Evolutionary conservation across 2,113 vertebrate genomes (phyloP).

Genomic region (Bagarius yarrelli): DNA sequence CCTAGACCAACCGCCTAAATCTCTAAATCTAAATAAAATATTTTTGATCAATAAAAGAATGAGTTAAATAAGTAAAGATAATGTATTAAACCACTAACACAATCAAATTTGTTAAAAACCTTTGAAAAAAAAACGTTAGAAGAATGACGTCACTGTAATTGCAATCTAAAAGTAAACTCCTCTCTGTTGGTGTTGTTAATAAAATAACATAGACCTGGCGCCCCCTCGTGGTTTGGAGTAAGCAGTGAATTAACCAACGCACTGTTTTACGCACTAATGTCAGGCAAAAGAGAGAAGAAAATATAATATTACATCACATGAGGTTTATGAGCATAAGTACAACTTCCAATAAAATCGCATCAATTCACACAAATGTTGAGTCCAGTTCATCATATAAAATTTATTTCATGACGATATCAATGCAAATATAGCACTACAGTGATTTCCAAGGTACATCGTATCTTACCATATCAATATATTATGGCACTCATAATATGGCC

Average conservation of each 20-base stretch:
- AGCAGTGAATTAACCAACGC: background rate
- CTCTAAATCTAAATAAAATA: background rate
- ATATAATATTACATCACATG: background rate
- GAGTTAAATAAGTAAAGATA: no score
- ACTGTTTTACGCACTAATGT: background rate
- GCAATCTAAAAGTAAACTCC: background rate
- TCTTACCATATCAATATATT: slow-evolving; percentile 81
- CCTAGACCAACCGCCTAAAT: no score
- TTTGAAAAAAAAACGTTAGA: background rate
- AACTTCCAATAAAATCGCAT: slow-evolving; percentile 16
- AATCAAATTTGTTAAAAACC: background rate
- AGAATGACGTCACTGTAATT: background rate
- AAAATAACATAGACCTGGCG: background rate
- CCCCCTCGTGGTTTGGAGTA: slow-evolving; percentile 6
- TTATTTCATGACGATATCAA: slow-evolving; percentile 82
- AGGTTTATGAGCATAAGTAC: background rate
- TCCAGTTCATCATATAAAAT: slow-evolving; percentile 76
- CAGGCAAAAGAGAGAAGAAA: background rate
- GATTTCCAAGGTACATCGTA: slow-evolving; percentile 80
- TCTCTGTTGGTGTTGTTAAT: background rate
- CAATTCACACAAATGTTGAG: slow-evolving; percentile 45
- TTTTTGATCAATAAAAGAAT: background rate
- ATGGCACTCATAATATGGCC: slow-evolving; percentile 81
- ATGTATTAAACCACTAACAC: no score
- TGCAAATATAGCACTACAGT: slow-evolving; percentile 83